Evolutionary conservation across 2,888 invertebrate genomes (phyloP), one percentile per base, ranked within the genome.

Genomic region (Drosophila kambysellisi): DNA sequence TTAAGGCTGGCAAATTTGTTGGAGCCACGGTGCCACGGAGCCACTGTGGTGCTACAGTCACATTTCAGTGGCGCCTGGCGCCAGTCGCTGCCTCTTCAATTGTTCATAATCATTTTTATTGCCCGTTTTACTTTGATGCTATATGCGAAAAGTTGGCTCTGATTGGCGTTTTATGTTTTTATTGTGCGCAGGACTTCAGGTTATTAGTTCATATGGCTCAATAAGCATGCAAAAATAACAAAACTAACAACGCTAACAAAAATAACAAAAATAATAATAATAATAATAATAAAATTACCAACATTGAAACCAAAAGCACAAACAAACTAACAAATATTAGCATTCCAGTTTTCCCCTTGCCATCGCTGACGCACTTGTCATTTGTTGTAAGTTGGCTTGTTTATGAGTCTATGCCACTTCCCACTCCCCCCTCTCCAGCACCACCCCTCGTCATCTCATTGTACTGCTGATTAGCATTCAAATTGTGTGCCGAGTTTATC

Each of bases 91-190:
- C 75, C 84, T 88, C 84, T 79, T 88, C 91, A 91, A 89, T 91
- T 86, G 89, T 88, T 84, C 86, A 91, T 89, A 89, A 89, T 91
- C 82, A 89, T 89, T 89, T 89, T 89, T 89, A 89, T 89, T 73
- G 86, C 88, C 80, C 64, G 75, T 82, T 84, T 82, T 89, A 81
- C 83, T 90, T 87, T 90, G 86, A 88, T 86, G 87, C 79, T 81
- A 78, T 85, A 88, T 83, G 78, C 77, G 87, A 80, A 85, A 89
- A 89, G 69, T 82, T 79, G 4, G 80, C 76, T 75, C 83, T 89
- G 91, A 89, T 88, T 89, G 91, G 85, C 76, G 62, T 83, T 86
- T 90, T 88, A 83, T 86, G 89, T 80, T 90, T 89, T 86, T 88
- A 87, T 88, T 88, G 87, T 76, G 75, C 76, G 39, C 81, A 73